Evolutionary conservation across 2,113 vertebrate genomes (phyloP).

Genomic region (Chionomys nivalis): DNA sequence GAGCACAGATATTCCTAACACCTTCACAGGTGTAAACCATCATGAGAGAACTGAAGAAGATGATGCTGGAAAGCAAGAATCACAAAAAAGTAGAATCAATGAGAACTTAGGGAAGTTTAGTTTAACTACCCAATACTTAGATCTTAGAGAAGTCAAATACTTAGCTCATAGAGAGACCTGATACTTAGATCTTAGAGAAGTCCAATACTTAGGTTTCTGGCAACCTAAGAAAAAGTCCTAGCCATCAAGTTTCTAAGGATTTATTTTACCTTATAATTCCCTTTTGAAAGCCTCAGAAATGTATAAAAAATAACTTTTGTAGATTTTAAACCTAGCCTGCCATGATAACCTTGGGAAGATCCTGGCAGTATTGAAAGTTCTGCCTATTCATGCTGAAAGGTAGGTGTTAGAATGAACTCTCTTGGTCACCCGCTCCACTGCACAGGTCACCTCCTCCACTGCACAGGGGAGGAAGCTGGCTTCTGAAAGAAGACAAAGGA

Average conservation of each 20-base stretch:
- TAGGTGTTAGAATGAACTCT: not conserved
- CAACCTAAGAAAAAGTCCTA: not conserved
- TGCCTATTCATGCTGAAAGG: not conserved
- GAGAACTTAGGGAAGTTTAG: not conserved
- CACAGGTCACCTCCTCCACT: not conserved
- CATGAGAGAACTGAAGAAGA: not conserved
- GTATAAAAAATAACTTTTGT: not conserved
- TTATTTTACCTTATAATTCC: not conserved
- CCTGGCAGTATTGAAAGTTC: not conserved
- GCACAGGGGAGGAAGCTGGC: not conserved
- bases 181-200: not conserved
- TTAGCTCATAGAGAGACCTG: not conserved
- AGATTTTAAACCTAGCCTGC: not conserved
- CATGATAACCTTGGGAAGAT: not conserved
- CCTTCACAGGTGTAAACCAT: not conserved
- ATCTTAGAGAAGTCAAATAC: not conserved
- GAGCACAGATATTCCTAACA: not conserved
- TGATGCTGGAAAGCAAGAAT: not conserved
- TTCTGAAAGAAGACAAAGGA: not conserved
- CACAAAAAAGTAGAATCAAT: not conserved
- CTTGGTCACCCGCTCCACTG: not conserved
- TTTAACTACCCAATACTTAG: not conserved
- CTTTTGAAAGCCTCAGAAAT: not conserved
- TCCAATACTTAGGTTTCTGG: not conserved
- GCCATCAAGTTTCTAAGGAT: conserved; percentile 21